Evolutionary conservation across 2,888 invertebrate genomes (phyloP).

Genomic region (Noctuana brunneofusca): DNA sequence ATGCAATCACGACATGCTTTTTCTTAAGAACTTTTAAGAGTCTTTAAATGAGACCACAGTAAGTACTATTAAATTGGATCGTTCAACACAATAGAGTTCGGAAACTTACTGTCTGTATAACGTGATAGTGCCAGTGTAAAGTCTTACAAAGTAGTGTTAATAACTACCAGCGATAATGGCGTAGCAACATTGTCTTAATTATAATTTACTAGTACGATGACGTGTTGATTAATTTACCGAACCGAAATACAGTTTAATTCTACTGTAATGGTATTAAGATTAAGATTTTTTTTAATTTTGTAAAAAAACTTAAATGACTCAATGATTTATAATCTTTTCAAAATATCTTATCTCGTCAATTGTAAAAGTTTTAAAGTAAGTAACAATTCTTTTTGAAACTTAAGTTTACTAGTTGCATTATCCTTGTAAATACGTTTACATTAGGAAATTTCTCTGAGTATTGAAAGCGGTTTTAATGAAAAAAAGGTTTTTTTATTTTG

Average conservation of each 20-base stretch:
- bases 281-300: no score
- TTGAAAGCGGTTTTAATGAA: slow-evolving; percentile 3
- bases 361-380: background rate
- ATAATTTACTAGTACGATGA: background rate
- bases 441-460: background rate
- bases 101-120: background rate
- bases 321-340: no score
- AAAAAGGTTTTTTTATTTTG: slow-evolving; percentile 31
- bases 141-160: slow-evolving; percentile 2
- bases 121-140: background rate
- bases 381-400: background rate
- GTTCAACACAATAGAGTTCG: background rate
- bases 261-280: no score
- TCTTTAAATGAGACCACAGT: background rate
- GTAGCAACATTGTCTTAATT: slow-evolving; percentile 2
- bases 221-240: background rate
- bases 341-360: no score
- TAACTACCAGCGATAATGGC: background rate
- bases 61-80: background rate
- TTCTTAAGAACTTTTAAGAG: background rate
- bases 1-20: slow-evolving; percentile 21
- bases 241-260: no score
- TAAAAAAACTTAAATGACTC: no score
- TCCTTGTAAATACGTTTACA: background rate
- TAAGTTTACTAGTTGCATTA: slow-evolving; percentile 8